Percentiles rank a stretch among this genome's conserved stretches.
phyloP scores from a whole-genome alignment of 2,113 vertebrate genomes.

The Plotosus lineatus region DNA sequence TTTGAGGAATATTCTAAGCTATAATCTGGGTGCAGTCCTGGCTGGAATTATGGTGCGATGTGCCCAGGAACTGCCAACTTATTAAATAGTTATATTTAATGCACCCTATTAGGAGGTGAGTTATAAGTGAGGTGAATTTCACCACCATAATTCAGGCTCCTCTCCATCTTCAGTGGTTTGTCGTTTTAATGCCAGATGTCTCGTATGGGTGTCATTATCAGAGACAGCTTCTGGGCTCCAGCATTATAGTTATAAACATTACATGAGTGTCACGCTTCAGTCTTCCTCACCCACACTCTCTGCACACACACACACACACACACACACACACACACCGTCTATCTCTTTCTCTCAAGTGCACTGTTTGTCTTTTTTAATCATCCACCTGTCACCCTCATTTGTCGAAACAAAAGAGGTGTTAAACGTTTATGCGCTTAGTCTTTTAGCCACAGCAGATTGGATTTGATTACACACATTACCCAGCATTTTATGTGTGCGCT shows the following conservation, averaged over 20 bases:
- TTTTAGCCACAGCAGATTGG: conserved; percentile 19
- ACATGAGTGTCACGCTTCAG: conserved; percentile 19
- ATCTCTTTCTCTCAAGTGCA: neutral
- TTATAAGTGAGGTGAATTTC: conserved; percentile 7
- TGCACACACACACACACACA: too few relatives aligned
- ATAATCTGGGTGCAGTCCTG: neutral
- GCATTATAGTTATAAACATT: conserved; percentile 20
- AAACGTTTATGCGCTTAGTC: conserved; percentile 24
- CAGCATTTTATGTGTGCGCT: neutral
- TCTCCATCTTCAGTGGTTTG: neutral
- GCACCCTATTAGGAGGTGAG: neutral
- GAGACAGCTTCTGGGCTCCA: conserved; percentile 17
- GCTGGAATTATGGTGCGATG: neutral
- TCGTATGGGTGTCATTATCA: conserved; percentile 21
- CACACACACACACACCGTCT: neutral
- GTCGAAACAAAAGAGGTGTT: conserved; percentile 24
- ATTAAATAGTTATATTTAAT: too few relatives aligned
- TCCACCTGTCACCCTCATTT: conserved; percentile 36
- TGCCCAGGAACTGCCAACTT: neutral
- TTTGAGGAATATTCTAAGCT: neutral
- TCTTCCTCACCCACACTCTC: conserved; percentile 4
- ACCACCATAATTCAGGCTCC: neutral
- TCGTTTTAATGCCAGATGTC: conserved; percentile 14
- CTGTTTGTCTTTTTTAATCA: conserved; percentile 38
- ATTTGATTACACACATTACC: conserved; percentile 34